Evolutionary conservation across 2,888 invertebrate species (phyloP).

Genomic region (Agrochola lota): DNA sequence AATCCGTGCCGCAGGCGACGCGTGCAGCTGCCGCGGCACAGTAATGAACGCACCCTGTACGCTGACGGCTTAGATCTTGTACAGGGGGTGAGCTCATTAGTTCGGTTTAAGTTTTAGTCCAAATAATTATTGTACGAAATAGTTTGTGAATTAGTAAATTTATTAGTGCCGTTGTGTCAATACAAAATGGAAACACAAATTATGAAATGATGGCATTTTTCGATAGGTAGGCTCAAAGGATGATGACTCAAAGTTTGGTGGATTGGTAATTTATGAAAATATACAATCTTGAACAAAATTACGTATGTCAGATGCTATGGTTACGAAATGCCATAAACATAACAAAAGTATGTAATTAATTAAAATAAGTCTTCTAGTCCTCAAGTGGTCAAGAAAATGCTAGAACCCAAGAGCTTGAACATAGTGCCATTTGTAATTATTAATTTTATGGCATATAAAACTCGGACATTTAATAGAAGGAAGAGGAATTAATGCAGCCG

Average conservation of each 20-base stretch:
- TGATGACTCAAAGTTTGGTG: no score
- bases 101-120: slow-evolving; percentile 4
- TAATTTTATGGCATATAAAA: slow-evolving; percentile 39
- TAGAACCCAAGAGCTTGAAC: neutral
- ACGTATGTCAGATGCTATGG: neutral
- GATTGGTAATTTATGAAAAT: no score
- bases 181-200: neutral
- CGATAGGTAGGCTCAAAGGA: neutral
- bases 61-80: slow-evolving; percentile 69
- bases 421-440: slow-evolving; percentile 27
- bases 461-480: slow-evolving; percentile 27
- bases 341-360: neutral
- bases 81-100: slow-evolving; percentile 61
- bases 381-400: neutral
- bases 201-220: neutral
- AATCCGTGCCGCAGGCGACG: slow-evolving; percentile 75
- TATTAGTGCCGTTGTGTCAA: neutral
- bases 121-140: neutral
- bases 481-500: slow-evolving; percentile 23
- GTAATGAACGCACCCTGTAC: slow-evolving; percentile 77
- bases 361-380: neutral
- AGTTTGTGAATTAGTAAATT: no score
- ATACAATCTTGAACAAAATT: neutral
- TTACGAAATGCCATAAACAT: neutral
- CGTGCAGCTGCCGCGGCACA: slow-evolving; percentile 79